Evolutionary conservation across 2,888 invertebrate genomes (phyloP), one percentile per base, ranked within the genome.

Genomic region (Amiota communis): DNA sequence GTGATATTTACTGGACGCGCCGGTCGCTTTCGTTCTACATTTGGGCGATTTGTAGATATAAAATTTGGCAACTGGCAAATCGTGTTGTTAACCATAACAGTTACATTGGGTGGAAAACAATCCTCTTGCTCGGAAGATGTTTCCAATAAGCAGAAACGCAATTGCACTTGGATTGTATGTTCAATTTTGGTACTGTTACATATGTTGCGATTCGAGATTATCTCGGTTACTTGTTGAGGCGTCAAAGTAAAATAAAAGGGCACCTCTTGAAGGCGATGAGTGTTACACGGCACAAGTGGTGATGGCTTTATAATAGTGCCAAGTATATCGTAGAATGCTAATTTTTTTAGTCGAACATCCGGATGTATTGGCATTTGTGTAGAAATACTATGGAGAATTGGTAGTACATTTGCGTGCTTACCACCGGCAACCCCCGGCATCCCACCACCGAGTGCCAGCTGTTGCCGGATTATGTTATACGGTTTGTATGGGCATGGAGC

Each of bases 1-100:
- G 98, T 98, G 75, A 99, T 96, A 91, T 99, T 98, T 6, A 99
- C 97, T 0, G 99, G 99, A 70, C 97, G 92, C 2, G 98, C 97
- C 2, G 98, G 98, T 79, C 99, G 93, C 90, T 98, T 98, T 70
- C 98, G 97, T 89, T 98, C 98, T 11, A 97, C 97, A 36, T 97
- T 97, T 4, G 97, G 98, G 87, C 98, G 97, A 91, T 98, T 98
- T 74, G 98, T 98, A 70, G 98, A 98, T 90, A 99, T 97, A 74
- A 97, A 96, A 91, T 97, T 97, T 78, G 98, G 98, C 86, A 98
- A 91, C 75, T 95, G 95, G 84, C 96, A 96, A 87, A 95, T 91
- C 91, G 97, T 97, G 84, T 95, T 95, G 90, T 98, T 98, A 76
- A 98, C 95, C 92, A 97, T 96, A 65, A 98, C 97, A 86, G 93